phyloP scores from a whole-genome alignment of 2,113 vertebrate species.

The Petaurus breviceps region DNA sequence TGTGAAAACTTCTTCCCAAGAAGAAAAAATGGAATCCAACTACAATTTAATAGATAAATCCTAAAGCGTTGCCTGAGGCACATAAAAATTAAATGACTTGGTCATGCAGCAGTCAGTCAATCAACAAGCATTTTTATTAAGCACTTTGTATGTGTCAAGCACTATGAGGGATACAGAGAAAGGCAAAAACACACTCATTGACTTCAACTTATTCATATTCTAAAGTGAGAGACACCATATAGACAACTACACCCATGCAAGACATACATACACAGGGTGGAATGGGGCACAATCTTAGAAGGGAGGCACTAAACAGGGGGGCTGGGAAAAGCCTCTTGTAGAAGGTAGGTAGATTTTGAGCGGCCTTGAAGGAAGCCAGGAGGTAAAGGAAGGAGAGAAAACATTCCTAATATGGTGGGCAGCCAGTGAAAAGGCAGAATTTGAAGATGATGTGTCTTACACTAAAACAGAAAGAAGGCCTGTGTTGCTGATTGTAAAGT shows the following conservation, averaged over 20 bases:
- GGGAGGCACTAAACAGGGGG: background rate
- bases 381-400: background rate
- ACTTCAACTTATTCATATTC: background rate
- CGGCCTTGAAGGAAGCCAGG: background rate
- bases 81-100: background rate
- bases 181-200: background rate
- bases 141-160: background rate
- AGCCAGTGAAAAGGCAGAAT: background rate
- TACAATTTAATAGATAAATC: background rate
- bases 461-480: background rate
- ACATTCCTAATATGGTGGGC: background rate
- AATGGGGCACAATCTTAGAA: background rate
- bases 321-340: background rate
- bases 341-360: background rate
- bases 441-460: background rate
- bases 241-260: background rate
- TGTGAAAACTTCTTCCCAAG: background rate
- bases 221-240: background rate
- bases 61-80: background rate
- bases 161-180: background rate
- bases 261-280: background rate
- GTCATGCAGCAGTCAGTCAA: background rate
- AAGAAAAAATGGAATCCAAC: background rate
- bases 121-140: background rate
- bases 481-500: background rate